Conservation (phyloP, 2,888 invertebrate species). For the Adelphocoris suturalis region DNA sequence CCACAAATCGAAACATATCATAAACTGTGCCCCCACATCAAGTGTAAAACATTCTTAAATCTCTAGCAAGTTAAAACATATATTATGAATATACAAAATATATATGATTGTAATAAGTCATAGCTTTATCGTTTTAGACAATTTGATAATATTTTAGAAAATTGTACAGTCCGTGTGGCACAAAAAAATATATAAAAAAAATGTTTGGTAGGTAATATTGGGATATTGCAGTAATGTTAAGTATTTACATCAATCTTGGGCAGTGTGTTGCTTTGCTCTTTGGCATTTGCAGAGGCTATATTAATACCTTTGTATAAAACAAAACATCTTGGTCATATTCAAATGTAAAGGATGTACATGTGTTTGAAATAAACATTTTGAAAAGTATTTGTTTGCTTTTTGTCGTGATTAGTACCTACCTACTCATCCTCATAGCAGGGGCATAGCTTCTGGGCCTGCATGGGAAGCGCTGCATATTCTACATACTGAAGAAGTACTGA, state of each 20-base stretch:
- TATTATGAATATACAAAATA: slow-evolving; percentile 70
- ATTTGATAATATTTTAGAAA: slow-evolving; percentile 74
- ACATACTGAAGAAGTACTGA: too few species aligned
- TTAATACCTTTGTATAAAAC: slow-evolving; percentile 72
- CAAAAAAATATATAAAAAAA: slow-evolving; percentile 71
- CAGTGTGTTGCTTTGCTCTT: slow-evolving; percentile 75
- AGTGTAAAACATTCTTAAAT: slow-evolving; percentile 81
- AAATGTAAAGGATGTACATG: slow-evolving; percentile 75
- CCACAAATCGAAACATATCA: slow-evolving; percentile 89
- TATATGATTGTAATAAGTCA: slow-evolving; percentile 75
- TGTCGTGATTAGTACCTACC: background rate
- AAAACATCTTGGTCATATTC: slow-evolving; percentile 73
- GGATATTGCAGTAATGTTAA: slow-evolving; percentile 71
- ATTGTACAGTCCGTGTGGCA: slow-evolving; percentile 75
- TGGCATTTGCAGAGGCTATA: slow-evolving; percentile 73
- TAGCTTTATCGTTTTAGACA: slow-evolving; percentile 75
- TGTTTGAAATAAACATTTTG: slow-evolving; percentile 74
- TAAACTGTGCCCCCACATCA: slow-evolving; percentile 87
- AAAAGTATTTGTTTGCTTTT: slow-evolving; percentile 38
- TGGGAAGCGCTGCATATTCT: too few species aligned
- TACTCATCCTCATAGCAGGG: too few species aligned
- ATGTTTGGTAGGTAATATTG: slow-evolving; percentile 70
- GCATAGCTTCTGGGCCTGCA: too few species aligned
- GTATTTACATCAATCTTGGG: slow-evolving; percentile 74
- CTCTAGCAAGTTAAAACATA: slow-evolving; percentile 75